Conservation (phyloP, 2,113 vertebrate species). For the Natator depressus region DNA sequence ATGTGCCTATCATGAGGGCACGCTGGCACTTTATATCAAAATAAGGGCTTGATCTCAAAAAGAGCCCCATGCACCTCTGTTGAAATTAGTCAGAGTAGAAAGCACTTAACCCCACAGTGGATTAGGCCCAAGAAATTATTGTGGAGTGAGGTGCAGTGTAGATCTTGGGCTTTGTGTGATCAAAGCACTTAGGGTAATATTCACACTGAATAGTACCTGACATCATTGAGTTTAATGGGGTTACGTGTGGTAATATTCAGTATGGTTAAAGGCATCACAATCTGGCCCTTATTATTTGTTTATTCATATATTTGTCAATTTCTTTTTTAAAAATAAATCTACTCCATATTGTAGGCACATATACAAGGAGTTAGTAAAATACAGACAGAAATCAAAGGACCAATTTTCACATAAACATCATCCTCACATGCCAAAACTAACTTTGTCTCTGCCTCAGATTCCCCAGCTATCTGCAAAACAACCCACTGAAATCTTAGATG, state of each 20-base stretch:
- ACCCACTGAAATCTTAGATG: neutral
- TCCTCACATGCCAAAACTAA: fast-evolving
- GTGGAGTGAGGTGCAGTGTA: fast-evolving
- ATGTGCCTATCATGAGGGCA: neutral
- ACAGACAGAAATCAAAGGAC: neutral
- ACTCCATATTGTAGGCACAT: neutral
- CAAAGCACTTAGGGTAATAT: neutral
- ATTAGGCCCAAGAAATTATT: neutral
- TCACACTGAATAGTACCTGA: fast-evolving
- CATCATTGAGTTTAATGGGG: fast-evolving
- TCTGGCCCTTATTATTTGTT: neutral
- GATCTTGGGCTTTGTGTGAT: neutral
- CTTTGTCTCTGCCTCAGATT: neutral
- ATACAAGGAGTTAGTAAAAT: neutral
- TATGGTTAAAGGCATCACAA: neutral
- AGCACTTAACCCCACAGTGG: neutral
- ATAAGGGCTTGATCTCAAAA: fast-evolving
- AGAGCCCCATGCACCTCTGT: neutral
- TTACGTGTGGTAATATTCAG: fast-evolving
- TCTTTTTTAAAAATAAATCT: neutral
- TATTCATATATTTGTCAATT: neutral
- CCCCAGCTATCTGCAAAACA: neutral
- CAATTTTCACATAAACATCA: neutral
- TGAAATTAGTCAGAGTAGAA: neutral
- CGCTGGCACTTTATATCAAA: neutral